Base-by-base conservation (phyloP, 2,888 invertebrate species). In the Diabrotica balteata region DNA sequence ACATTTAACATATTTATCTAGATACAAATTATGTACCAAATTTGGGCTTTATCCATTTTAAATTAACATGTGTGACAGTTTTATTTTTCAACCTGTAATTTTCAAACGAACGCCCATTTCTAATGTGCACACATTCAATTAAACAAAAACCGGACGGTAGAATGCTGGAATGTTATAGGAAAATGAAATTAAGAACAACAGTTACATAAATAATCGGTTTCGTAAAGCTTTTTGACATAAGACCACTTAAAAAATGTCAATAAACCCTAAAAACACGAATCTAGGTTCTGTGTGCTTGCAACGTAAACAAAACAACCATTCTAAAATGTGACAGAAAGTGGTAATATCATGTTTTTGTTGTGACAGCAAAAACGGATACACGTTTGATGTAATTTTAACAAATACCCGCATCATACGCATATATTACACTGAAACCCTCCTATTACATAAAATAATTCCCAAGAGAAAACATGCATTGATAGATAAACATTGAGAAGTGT, bases 281-380 rank as follows among this genome's bases (percentile, higher is more conserved):
- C 8, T 47, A 63, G 49, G 47, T 55, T 63, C 49, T n/a, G 62
- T 51, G 11, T 49, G 43, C 7, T 50, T 50, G 65, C 67, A 65
- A 70, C 67, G 70, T 70, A 70, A 70, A 70, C 67, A 70, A 70
- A 70, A 68, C 67, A 68, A 59, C 67, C 44, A 66, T 59, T 17
- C 44, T n/a, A 50, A 60, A 66, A 47, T 54, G 64, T 72, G 69
- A 71, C 70, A 69, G 72, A 68, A 70, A 67, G 70, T 72, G 74
- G 46, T 49, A 55, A 60, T 61, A 63, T 60, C 72, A 70, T 75
- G 73, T 75, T 75, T 75, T 75, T 63, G 68, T 67, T 67, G 53
- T 74, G 75, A 75, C 75, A 73, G 75, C 71, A 52, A 50, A 70
- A 68, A 62, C 54, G 47, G 50, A 59, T 22, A 43, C 66, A 54